Evolutionary conservation across 1,140 invertebrate species (phyloP), one percentile per base, ranked within the genome.

Genomic region (Pseudomyrmex pallidus): DNA sequence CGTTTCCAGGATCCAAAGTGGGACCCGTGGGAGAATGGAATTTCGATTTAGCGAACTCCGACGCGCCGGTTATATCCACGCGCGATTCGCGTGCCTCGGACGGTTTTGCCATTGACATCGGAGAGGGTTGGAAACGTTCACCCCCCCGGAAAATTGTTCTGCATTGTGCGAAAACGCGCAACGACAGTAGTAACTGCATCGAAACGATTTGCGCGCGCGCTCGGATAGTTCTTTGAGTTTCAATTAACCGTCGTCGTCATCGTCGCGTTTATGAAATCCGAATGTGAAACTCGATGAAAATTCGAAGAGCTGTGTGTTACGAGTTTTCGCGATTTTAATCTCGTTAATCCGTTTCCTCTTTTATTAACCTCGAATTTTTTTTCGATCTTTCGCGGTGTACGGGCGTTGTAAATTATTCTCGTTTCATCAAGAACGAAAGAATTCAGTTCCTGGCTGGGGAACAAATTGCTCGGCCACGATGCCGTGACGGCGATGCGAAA

Each of bases 71-170:
- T 80, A 68, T 72, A 50, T 80, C 54, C 76, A 82, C n/a, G 35
- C 35, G 35, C 20, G 52, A 76, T 44, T 74, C 57, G 73, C 72
- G 70, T 82, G 80, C 80, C 25, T 46, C 35, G 80, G 59, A 74
- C 73, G 72, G 59, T 63, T 86, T 78, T 12, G 17, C 73, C 17
- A 80, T 86, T 59, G 66, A 78, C 68, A 73, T 63, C 59, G 25
- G 54, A 35, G 35, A 12, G 10, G 2, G 25, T 44, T 22, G 66
- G 68, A 54, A 35, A 54, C 62, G 52, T 35, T 80, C 46, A 48
- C 25, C 48, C n/a, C n/a, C 57, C 35, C 35, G 70, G 64, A 87
- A 86, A 82, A 85, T 82, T 64, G 63, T 86, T 59, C 68, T 35
- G 17, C 64, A 82, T 82, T 83, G 57, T 56, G 54, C 25, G 64